phyloP scores from a whole-genome alignment of 2,797 vertebrate species.

The Centropyge bicolor region DNA sequence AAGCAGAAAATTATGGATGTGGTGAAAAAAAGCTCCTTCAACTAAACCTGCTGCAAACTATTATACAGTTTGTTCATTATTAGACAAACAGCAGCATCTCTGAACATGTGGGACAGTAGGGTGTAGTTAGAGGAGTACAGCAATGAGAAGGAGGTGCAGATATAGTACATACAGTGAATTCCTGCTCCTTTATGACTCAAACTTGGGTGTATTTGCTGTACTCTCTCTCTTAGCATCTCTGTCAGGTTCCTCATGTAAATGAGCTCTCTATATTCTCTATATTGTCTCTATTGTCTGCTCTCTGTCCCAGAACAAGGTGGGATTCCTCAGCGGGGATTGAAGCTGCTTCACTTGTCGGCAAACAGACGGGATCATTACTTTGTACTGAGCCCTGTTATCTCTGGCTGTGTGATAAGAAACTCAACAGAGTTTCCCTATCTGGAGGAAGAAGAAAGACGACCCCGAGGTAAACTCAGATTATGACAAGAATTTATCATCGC shows the following conservation, averaged over 20 bases:
- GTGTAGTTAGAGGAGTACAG: not conserved
- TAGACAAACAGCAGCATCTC: not conserved
- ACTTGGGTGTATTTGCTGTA: slow-evolving; percentile 30
- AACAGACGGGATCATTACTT: slow-evolving; percentile 72
- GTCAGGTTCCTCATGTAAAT: slow-evolving; percentile 61
- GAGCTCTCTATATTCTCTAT: slow-evolving; percentile 44
- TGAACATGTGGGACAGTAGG: not conserved
- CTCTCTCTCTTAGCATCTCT: slow-evolving; percentile 31
- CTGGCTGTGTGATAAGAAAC: slow-evolving; percentile 73
- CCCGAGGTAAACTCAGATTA: slow-evolving; percentile 68
- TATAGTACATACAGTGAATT: slow-evolving; percentile 29
- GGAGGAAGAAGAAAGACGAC: slow-evolving; percentile 69
- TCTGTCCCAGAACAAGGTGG: slow-evolving; percentile 69
- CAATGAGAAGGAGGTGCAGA: not conserved
- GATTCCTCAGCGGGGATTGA: slow-evolving; percentile 61
- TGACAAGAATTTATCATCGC: slow-evolving; percentile 71
- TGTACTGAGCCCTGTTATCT: slow-evolving; percentile 75
- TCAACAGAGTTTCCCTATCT: slow-evolving; percentile 68
- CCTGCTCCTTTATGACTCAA: slow-evolving; percentile 28
- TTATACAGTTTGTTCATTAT: not conserved
- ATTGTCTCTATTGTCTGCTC: slow-evolving; percentile 50
- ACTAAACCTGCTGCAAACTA: slow-evolving; percentile 3
- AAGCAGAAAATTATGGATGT: not conserved
- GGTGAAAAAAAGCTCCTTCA: slow-evolving; percentile 3
- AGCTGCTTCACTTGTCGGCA: slow-evolving; percentile 71